Base-by-base conservation (phyloP, 2,888 invertebrate species). In the Leptinotarsa juncta region DNA sequence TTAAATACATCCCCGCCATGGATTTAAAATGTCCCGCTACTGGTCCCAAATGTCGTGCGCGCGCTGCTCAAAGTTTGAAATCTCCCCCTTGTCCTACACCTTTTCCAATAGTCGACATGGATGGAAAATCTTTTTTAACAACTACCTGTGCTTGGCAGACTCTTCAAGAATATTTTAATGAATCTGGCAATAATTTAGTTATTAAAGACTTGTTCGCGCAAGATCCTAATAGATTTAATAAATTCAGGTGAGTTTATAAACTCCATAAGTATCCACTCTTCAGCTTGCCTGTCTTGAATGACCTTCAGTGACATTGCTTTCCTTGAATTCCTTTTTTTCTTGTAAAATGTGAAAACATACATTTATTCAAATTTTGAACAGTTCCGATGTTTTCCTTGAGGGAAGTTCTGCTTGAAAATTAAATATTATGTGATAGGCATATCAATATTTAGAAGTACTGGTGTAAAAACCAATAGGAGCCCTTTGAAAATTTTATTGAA, bases 171-270 rank as follows among this genome's bases (percentile, higher is more conserved):
- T 94, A 93, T 87, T 96, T 92, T 86, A 89, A 94, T 80, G 88
- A 89, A 12, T 92, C 94, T 85, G 94, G 93, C 16, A 89, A 91
- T 42, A 93, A 93, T 82, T 90, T 98, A 62, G 94, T 95, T 83
- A 96, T 99, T 84, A 91, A 91, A 79, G 91, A 96, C 78, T 89
- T 98, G 82, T 98, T 99, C 86, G 90, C 92, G 79, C 89, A 93
- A 81, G 96, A 98, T 88, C 89, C 94, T 0, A 89, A 92, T 49
- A 92, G 99, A 76, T 98, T 98, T 86, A 90, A 94, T 69, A 96
- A 96, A 88, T 97, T 93, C 90, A 97, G 96, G 98, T 97, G 89
- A 83, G 82, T 76, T 67, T 75, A 71, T 67, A 4, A 55, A 65
- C 71, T 53, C 71, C 73, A 70, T 57, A 73, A 26, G 65, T 65